Evolutionary conservation across 2,797 vertebrate species (phyloP), one percentile per base, ranked within the genome.

Genomic region (Anabacerthia variegaticeps): DNA sequence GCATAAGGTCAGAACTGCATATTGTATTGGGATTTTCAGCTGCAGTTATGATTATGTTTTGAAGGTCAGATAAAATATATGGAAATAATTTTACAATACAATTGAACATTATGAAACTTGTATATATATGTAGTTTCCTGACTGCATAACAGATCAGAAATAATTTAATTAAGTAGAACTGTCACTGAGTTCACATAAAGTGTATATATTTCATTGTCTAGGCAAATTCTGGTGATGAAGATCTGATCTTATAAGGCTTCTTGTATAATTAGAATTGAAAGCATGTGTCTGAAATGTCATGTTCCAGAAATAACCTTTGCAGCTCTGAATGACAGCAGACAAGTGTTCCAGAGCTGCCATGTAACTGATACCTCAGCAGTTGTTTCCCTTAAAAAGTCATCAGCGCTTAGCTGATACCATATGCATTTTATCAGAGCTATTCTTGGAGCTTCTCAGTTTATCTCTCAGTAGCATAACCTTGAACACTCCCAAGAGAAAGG

Each of bases 301-400:
- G 97, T 88, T 97, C 99, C 98, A 98, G 98, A 99, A 99, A 99
- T 99, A 99, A 97, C 94, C 97, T 79, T 84, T 12, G 19, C 78
- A 55, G 92, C n/a, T 62, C 62, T 98, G 98, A 98, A 83, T 98
- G 98, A 99, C 99, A 99, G 98, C 91, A 97, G 98, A 97, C 99
- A 99, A 99, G 98, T 99, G 99, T 98, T 98, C 97, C 98, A 98
- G 98, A 98, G 96, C 98, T 98, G 97, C 96, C 95, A 84, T 97
- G 98, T 97, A 98, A 98, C 98, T 98, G 98, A 99, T 98, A 98
- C 96, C 97, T 97, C 96, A 95, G 97, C 98, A 96, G 98, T 97
- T 97, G 98, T 99, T 99, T 99, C 98, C 99, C 99, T 99, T 99
- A 99, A 99, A 99, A 99, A 99, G 99, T 98, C 99, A 99, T 99